Percentiles rank a stretch among this genome's conserved stretches.
Evolutionary conservation across 2,888 invertebrate genomes (phyloP).

Genomic region (Drosophila paramelanica): DNA sequence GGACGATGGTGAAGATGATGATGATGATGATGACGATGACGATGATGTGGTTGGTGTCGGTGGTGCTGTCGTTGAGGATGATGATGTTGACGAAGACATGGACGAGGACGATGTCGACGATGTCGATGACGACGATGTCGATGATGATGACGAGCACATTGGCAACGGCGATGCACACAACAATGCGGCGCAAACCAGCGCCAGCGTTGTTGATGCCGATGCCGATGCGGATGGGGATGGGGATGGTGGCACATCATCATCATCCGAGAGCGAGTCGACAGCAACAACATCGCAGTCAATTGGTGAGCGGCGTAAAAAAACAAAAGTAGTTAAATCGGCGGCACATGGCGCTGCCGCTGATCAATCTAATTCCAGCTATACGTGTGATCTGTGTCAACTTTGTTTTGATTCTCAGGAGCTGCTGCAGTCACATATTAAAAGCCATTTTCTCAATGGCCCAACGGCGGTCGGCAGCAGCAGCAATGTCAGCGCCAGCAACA

Average conservation of each 20-base stretch:
- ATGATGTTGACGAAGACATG: conserved; percentile 45
- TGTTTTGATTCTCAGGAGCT: conserved; percentile 84
- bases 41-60: conserved; percentile 48
- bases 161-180: conserved; percentile 38
- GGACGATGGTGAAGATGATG: conserved; percentile 58
- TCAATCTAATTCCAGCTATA: conserved; percentile 74
- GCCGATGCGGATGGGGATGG: conserved; percentile 42
- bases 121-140: conserved; percentile 39
- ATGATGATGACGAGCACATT: conserved; percentile 50
- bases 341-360: conserved; percentile 55
- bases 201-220: conserved; percentile 28
- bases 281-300: conserved; percentile 65
- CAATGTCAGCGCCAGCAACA: conserved; percentile 9
- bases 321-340: conserved; percentile 43
- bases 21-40: conserved; percentile 42
- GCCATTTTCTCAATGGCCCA: conserved; percentile 85
- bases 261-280: conserved; percentile 63
- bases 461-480: conserved; percentile 16
- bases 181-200: background rate
- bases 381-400: conserved; percentile 85
- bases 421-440: conserved; percentile 84
- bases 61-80: conserved; percentile 48
- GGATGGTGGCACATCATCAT: conserved; percentile 32
- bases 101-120: conserved; percentile 46
- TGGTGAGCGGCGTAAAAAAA: conserved; percentile 70